Evolutionary conservation across 2,113 vertebrate genomes (phyloP).

Genomic region (Blennius ocellaris): DNA sequence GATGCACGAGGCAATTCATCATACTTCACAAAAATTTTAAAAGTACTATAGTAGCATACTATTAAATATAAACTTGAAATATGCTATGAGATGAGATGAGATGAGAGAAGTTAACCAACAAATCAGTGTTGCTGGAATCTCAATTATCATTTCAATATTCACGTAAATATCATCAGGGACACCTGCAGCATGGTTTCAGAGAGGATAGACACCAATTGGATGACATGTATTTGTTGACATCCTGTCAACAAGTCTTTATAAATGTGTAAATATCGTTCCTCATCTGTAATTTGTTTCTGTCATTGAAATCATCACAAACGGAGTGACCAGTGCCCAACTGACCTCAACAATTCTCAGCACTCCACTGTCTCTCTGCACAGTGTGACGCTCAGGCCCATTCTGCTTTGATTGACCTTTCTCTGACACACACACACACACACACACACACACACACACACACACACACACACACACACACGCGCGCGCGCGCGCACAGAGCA

Average conservation of each 20-base stretch:
- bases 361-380: conserved; percentile 51
- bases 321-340: conserved; percentile 52
- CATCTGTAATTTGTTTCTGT: not conserved
- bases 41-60: no score
- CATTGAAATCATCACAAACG: not conserved
- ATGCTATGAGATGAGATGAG: no score
- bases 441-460: conserved; percentile 29
- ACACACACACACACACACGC: conserved; percentile 48
- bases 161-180: not conserved
- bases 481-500: not conserved
- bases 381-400: conserved; percentile 48
- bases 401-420: conserved; percentile 56
- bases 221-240: no score
- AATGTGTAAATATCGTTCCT: conserved; percentile 4
- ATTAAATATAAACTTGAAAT: no score
- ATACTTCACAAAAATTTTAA: no score
- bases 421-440: conserved; percentile 54
- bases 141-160: no score
- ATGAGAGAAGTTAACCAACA: no score
- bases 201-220: no score
- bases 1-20: no score
- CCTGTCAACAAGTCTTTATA: conserved; percentile 8
- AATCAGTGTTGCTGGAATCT: no score
- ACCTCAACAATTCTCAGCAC: conserved; percentile 47
- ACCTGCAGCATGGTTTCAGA: not conserved